These are phyloP conservation scores for Lepidothrix coronata DNA, from an alignment of 2,113 vertebrate species.

Conservation along the genomic window DNA sequence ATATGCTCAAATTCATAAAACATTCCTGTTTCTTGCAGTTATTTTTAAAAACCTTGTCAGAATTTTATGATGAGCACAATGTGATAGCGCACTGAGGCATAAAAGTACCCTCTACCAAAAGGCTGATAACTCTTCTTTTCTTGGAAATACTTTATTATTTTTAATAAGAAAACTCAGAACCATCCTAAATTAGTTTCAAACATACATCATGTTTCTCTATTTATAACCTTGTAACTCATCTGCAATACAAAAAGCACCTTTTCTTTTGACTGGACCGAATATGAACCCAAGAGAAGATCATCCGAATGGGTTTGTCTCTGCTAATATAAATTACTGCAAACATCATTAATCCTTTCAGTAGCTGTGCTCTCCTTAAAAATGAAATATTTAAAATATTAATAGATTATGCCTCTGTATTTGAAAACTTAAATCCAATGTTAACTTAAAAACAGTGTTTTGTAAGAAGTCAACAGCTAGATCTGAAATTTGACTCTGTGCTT, in stretches of 20 bases:
- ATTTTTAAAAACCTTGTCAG: not conserved
- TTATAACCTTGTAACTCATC: not conserved
- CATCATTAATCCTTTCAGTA: not conserved
- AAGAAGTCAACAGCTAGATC: not conserved
- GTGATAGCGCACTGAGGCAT: not conserved
- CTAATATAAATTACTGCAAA: not conserved
- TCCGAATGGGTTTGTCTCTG: not conserved
- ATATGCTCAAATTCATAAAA: not conserved
- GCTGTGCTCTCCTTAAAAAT: not conserved
- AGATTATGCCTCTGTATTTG: not conserved
- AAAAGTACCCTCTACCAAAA: not conserved
- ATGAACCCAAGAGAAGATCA: not conserved
- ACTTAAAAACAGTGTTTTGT: not conserved
- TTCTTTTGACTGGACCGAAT: not conserved
- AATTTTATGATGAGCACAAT: not conserved
- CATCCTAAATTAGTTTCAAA: not conserved
- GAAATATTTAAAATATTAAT: not conserved
- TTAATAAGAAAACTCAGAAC: not conserved
- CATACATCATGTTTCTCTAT: not conserved
- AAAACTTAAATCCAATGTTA: not conserved
- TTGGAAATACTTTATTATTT: not conserved
- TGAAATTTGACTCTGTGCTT: not conserved
- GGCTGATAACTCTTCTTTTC: not conserved
- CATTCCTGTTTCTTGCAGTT: not conserved
- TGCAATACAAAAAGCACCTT: not conserved